Conservation (phyloP, 2,113 vertebrate genomes). For the Narcine bancroftii region DNA sequence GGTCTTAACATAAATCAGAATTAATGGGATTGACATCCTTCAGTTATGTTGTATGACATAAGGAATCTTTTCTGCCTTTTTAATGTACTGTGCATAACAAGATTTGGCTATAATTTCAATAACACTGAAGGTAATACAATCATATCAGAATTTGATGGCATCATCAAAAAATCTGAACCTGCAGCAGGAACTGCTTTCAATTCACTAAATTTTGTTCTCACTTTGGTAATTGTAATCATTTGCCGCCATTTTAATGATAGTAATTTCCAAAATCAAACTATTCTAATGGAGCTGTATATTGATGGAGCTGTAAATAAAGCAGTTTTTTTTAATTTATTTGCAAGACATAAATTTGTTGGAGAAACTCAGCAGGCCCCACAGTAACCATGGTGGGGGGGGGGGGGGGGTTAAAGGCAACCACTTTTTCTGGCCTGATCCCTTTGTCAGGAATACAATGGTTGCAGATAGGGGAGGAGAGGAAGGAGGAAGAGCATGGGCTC, state of each 20-base stretch:
- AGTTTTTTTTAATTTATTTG: constrained; percentile 20
- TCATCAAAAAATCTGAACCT: neutral
- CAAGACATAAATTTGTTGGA: too few relatives aligned
- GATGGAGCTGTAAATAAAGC: neutral
- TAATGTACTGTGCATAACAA: neutral
- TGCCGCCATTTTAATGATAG: neutral
- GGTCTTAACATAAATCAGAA: neutral
- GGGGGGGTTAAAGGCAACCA: too few relatives aligned
- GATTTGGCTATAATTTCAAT: neutral
- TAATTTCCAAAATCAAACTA: neutral
- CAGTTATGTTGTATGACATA: neutral
- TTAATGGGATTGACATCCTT: neutral
- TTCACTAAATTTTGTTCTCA: neutral
- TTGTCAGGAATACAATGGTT: too few relatives aligned
- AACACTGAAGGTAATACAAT: neutral
- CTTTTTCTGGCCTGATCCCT: too few relatives aligned
- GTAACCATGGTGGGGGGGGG: too few relatives aligned
- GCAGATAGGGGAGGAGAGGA: too few relatives aligned
- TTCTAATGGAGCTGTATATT: neutral
- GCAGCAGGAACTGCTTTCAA: neutral
- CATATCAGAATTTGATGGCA: neutral
- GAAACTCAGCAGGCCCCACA: too few relatives aligned
- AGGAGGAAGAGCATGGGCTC: too few relatives aligned
- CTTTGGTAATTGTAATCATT: neutral
- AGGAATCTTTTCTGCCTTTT: neutral